Evolutionary conservation across 2,797 vertebrate species (phyloP), one percentile per base, ranked within the genome.

Genomic region (Sandelia bainsii): DNA sequence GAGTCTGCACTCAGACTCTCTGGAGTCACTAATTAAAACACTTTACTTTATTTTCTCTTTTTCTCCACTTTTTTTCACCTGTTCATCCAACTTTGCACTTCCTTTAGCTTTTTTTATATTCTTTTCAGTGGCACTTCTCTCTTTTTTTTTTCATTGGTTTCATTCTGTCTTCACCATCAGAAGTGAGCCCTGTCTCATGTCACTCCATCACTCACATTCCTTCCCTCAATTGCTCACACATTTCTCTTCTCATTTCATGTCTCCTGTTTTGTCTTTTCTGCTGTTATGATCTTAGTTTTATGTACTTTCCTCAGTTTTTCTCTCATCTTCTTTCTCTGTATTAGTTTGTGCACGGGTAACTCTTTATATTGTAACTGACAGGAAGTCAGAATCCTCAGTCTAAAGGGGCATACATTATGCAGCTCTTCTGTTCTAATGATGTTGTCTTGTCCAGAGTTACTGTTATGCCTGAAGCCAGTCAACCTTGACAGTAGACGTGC

Each of bases 11-110:
- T 87, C 64, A 78, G 88, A 87, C 87, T 89, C 92, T 94, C 93
- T 75, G 83, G 92, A 92, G 94, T 88, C 84, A 54, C 93, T 94
- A 93, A 95, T 94, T 95, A 94, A 94, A 94, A 92, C 87, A 62
- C 85, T 89, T 89, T 75, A 82, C 80, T 89, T 85, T 84, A 54
- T 59, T 72, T 77, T 49, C 29, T 75, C 32, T 78, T 61, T 34
- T 68, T 42, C 66, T 79, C 57, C 37, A 25, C 70, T 65, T 70
- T 72, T 72, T 73, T 34, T 34, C 66, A 86, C 82, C 86, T 89
- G 82, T 83, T 84, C 66, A 46, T 79, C 68, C 63, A 64, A 72
- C 75, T 75, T 79, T 69, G 60, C 59, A 45, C 49, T 23, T 56
- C 23, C 46, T 71, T 42, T 68, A 3, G 13, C 19, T 59, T 53